phyloP scores from a whole-genome alignment of 2,797 vertebrate genomes.

The Galagoides demidoff region DNA sequence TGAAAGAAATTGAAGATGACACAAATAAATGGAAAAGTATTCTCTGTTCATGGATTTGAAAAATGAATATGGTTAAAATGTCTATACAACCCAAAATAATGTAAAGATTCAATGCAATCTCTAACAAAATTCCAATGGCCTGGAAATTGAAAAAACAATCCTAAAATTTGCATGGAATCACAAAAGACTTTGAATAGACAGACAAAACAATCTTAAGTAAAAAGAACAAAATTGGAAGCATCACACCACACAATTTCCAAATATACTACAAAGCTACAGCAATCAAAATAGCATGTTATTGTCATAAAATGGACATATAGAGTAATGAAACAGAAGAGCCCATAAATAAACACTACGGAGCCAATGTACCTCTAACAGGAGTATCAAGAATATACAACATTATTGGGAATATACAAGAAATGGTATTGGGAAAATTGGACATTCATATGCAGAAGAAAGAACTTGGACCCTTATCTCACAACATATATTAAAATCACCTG shows the following conservation, averaged over 20 bases:
- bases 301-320: not conserved
- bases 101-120: not conserved
- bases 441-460: not conserved
- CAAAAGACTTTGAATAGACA: not conserved
- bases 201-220: not conserved
- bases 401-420: not conserved
- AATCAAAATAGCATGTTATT: not conserved
- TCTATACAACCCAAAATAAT: not conserved
- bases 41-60: not conserved
- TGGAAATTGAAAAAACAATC: not conserved
- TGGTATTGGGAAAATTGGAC: not conserved
- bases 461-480: not conserved
- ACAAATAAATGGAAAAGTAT: not conserved
- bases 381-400: not conserved
- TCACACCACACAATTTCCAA: not conserved
- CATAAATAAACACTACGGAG: not conserved
- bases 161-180: not conserved
- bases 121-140: not conserved
- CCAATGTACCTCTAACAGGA: not conserved
- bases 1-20: not conserved
- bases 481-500: not conserved
- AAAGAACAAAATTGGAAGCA: not conserved
- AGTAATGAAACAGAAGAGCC: not conserved
- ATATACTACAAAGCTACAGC: not conserved
- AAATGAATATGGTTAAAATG: not conserved